Base-by-base conservation (phyloP, 2,797 vertebrate species). In the Muraenolepis orangiensis region DNA sequence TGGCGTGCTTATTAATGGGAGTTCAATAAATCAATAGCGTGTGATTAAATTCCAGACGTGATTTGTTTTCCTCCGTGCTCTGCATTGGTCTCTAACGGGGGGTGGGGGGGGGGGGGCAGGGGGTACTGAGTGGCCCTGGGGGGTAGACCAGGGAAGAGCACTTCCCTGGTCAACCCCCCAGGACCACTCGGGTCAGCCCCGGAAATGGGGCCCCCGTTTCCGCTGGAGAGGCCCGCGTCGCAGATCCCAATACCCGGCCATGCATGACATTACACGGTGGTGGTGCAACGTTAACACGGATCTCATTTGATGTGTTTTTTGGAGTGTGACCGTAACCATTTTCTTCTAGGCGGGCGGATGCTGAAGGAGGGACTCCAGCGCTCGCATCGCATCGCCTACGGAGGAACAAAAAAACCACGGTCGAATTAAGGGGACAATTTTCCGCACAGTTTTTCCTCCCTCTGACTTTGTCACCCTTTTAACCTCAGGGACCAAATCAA, bases 1-100 rank as follows among this genome's bases (percentile, higher is more conserved):
- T 84, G 74, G 78, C 78, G 81, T 80, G 84, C 81, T 87, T 87
- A 88, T 91, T 90, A 89, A 91, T 87, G 83, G 84, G 57, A 77
- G 81, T 83, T 90, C 89, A 89, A 91, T 92, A 92, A 90, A 93
- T 92, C 90, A 92, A 92, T 92, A 84, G 77, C 84, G 85, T 84
- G 88, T 90, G 92, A 93, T 93, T 91, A 90, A 90, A 91, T 85
- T 85, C 80, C 89, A 89, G 88, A 84, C 87, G 86, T 84, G 82
- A 90, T 86, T 89, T 84, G 68, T 82, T 75, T 73, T 82, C 77
- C 40, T 77, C 76, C 82, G 29, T 76, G 81, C 80, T 88, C 79
- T 74, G 84, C 74, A 77, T 28, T 5, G 57, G 72, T 87, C 79
- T 84, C 74, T 78, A 83, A 77, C 38, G 76, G 40, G 80, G 81